Conservation (phyloP, 2,888 invertebrate genomes). For the Chirona hameri region DNA sequence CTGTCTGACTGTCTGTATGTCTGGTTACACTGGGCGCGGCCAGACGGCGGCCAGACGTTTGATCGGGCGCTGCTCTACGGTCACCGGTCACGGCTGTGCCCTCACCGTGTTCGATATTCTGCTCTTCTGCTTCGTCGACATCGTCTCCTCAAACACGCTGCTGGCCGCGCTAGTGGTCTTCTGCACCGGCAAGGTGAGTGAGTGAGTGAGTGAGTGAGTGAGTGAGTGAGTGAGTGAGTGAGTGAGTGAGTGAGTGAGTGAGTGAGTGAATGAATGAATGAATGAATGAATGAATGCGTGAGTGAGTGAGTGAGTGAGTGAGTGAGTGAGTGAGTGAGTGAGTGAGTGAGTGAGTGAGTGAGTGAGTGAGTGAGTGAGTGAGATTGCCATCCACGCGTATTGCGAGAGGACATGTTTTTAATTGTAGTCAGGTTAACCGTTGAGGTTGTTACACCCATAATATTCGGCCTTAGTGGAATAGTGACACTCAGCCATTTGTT, state of each 20-base stretch:
- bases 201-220: not conserved
- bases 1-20: no score
- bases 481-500: no score
- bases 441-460: no score
- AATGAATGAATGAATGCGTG: no score
- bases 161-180: conserved; percentile 58
- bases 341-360: not conserved
- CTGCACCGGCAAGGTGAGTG: conserved; percentile 43
- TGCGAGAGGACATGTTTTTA: no score
- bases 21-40: no score
- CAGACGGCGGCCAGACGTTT: conserved; percentile 65
- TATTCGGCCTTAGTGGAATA: no score
- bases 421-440: no score
- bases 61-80: conserved; percentile 66
- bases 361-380: not conserved
- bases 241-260: conserved; percentile 1
- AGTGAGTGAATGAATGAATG: no score
- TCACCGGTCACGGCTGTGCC: no score
- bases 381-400: no score
- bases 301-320: no score
- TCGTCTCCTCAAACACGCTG: conserved; percentile 57
- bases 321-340: conserved; percentile 1
- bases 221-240: conserved; percentile 1
- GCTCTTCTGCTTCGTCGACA: conserved; percentile 60
- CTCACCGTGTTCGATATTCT: conserved; percentile 66